phyloP scores from a whole-genome alignment of 1,140 invertebrate genomes.

The Octopus bimaculoides region DNA sequence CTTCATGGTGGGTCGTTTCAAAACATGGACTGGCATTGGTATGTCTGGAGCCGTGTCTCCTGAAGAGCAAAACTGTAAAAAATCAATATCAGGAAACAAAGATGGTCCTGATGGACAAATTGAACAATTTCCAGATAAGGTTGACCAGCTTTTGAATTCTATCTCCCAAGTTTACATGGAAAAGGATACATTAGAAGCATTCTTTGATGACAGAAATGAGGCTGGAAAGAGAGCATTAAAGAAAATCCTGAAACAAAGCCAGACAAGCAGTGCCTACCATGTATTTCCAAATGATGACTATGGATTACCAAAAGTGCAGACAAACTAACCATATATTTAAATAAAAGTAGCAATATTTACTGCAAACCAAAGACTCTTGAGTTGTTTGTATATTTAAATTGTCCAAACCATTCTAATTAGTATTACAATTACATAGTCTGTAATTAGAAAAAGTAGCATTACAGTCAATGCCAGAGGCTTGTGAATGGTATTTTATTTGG shows the following conservation, averaged over 20 bases:
- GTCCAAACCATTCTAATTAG: too few relatives aligned
- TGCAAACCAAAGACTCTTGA: not conserved
- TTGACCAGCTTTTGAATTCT: constrained; percentile 56
- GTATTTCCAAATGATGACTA: not conserved
- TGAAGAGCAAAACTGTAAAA: not conserved
- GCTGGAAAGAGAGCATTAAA: constrained; percentile 17
- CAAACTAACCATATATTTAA: not conserved
- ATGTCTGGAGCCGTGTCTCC: constrained; percentile 18
- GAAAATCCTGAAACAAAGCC: constrained; percentile 13
- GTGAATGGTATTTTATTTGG: too few relatives aligned
- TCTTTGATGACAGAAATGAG: constrained; percentile 26
- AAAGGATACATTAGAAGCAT: constrained; percentile 37
- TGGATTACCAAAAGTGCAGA: not conserved
- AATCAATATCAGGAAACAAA: constrained; percentile 31
- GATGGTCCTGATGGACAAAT: constrained; percentile 37
- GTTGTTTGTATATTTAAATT: too few relatives aligned
- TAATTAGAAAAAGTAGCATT: too few relatives aligned
- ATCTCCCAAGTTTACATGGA: constrained; percentile 58
- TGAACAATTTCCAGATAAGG: constrained; percentile 54
- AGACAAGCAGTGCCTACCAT: constrained; percentile 3
- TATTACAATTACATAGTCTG: too few relatives aligned
- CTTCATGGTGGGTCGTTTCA: constrained; percentile 60
- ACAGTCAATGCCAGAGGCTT: too few relatives aligned
- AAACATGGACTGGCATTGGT: constrained; percentile 26
- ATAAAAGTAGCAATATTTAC: not conserved